Percentiles rank a stretch among this genome's conserved stretches.
These are phyloP conservation scores for Listronotus oregonensis DNA, from an alignment of 1,140 invertebrate species.

Conservation along the genomic window DNA sequence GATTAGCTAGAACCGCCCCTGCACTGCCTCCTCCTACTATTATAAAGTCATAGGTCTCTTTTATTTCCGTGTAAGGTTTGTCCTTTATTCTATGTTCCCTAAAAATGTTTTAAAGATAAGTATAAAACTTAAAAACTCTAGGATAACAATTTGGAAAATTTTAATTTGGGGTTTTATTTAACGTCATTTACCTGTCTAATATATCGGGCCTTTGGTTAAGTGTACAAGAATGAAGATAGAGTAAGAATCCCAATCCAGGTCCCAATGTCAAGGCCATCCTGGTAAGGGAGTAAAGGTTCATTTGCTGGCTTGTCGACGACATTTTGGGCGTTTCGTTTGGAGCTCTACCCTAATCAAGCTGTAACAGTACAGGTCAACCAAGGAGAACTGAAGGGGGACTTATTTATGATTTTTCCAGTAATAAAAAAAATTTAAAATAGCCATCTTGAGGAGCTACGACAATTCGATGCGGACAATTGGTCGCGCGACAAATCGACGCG, in stretches of 20 bases:
- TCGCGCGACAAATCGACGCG: too few relatives aligned
- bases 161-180: too few relatives aligned
- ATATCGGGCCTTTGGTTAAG: conserved; percentile 69
- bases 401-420: too few relatives aligned
- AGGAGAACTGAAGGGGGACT: too few relatives aligned
- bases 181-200: conserved; percentile 58
- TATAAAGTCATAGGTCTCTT: conserved; percentile 72
- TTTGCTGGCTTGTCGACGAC: conserved; percentile 38
- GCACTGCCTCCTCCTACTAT: conserved; percentile 83
- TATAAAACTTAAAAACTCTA: neutral
- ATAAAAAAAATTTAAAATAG: too few relatives aligned
- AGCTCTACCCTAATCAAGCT: too few relatives aligned
- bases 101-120: conserved; percentile 7
- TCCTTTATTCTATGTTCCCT: conserved; percentile 56
- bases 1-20: conserved; percentile 77
- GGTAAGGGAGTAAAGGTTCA: conserved; percentile 58
- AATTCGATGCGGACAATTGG: too few relatives aligned
- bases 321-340: conserved; percentile 3
- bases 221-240: conserved; percentile 65
- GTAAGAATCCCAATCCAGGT: conserved; percentile 65
- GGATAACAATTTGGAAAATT: neutral
- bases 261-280: conserved; percentile 67
- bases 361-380: too few relatives aligned
- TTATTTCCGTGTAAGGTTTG: conserved; percentile 56
- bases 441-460: too few relatives aligned